phyloP scores from a whole-genome alignment of 1,140 invertebrate genomes.

The Gryllus bimaculatus region DNA sequence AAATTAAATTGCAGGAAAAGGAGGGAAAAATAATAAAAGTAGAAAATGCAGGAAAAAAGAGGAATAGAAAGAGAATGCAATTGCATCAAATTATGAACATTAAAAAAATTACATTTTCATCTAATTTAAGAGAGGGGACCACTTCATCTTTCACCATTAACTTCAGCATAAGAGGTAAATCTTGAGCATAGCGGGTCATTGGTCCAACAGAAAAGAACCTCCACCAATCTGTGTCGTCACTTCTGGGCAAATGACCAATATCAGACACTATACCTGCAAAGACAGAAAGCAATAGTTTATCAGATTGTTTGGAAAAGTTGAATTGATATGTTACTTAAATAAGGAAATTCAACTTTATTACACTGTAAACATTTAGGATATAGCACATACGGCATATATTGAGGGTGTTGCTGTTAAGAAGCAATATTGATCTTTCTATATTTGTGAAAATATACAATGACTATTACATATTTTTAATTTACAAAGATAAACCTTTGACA shows the following conservation, averaged over 20 bases:
- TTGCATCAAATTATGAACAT: not conserved
- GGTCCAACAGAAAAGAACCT: conserved; percentile 59
- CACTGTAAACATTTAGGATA: no score
- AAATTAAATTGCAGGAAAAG: no score
- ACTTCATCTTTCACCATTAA: conserved; percentile 48
- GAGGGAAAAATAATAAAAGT: not conserved
- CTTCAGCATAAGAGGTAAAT: conserved; percentile 62
- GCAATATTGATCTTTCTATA: no score
- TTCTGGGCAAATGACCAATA: conserved; percentile 40
- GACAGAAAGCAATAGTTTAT: not conserved
- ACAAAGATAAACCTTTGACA: no score
- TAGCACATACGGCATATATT: no score
- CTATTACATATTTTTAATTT: no score
- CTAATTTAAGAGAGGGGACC: conserved; percentile 44
- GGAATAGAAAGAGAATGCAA: not conserved
- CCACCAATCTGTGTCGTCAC: conserved; percentile 40
- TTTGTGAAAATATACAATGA: no score
- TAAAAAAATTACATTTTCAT: conserved; percentile 41
- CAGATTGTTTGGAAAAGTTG: not conserved
- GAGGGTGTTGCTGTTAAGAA: no score
- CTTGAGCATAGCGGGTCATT: conserved; percentile 72
- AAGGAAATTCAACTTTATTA: no score
- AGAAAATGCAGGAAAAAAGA: not conserved
- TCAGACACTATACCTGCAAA: conserved; percentile 25
- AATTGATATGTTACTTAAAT: no score